These are phyloP conservation scores for Omphaloscelis lunosa DNA, from an alignment of 2,888 invertebrate species.

Conservation along the genomic window DNA sequence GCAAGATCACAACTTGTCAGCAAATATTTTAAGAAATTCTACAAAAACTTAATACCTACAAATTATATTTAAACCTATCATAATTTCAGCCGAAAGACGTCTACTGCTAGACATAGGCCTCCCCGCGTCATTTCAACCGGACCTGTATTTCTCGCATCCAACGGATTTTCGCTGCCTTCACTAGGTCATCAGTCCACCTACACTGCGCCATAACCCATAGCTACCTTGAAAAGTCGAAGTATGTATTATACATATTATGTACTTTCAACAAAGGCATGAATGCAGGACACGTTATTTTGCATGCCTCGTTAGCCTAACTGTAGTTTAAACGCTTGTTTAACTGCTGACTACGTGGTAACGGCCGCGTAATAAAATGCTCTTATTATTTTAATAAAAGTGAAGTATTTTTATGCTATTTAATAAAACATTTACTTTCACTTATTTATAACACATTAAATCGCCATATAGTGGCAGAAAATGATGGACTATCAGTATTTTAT, in stretches of 20 bases:
- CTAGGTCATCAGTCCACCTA: background rate
- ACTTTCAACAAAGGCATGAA: background rate
- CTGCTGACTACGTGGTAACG: background rate
- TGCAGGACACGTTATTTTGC: slow-evolving; percentile 11
- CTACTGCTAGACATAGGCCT: background rate
- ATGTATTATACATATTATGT: background rate
- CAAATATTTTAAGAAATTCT: background rate
- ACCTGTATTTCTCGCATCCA: background rate
- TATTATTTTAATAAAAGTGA: background rate
- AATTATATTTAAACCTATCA: background rate
- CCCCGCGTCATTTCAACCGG: background rate
- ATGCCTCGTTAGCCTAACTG: slow-evolving; percentile 39
- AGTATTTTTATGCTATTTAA: background rate
- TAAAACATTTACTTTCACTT: background rate
- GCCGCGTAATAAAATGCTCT: background rate
- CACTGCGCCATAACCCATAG: background rate
- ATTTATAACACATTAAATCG: background rate
- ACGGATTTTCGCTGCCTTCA: background rate
- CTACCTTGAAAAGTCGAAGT: background rate
- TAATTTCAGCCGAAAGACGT: background rate
- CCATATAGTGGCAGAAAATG: background rate
- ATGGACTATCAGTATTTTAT: background rate
- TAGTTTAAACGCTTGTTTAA: slow-evolving; percentile 37
- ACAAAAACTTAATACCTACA: too few species aligned
- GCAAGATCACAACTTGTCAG: background rate